A percentile compares a stretch with the other conserved stretches of the same genome.
Evolutionary conservation across 2,113 vertebrate species (phyloP).

Genomic region (Hoplias malabaricus): DNA sequence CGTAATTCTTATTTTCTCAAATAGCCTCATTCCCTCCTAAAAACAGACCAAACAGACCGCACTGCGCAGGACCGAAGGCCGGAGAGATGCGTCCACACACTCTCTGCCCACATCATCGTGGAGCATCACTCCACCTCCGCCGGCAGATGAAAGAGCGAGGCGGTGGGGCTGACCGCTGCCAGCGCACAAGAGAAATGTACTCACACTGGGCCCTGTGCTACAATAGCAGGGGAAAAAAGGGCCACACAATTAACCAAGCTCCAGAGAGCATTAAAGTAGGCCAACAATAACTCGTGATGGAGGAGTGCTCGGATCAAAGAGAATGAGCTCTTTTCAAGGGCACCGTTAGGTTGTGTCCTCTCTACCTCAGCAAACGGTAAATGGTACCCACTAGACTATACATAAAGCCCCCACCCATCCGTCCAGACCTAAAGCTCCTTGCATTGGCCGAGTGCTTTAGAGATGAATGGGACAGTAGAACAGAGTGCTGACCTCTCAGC

Average conservation of each 20-base stretch:
- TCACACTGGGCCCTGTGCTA: slow-evolving; percentile 3
- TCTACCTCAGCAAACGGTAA: slow-evolving; percentile 35
- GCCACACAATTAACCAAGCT: slow-evolving; percentile 41
- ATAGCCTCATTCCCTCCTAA: slow-evolving; percentile 7
- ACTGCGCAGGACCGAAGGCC: not conserved
- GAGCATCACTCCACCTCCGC: slow-evolving; percentile 11
- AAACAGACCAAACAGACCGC: slow-evolving; percentile 7
- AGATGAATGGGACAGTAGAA: slow-evolving; percentile 33
- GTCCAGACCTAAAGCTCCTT: slow-evolving; percentile 11
- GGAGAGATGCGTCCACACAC: not conserved
- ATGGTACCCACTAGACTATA: slow-evolving; percentile 33
- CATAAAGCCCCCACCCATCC: slow-evolving; percentile 18
- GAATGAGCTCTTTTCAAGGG: slow-evolving; percentile 40
- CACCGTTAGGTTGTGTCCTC: slow-evolving; percentile 28
- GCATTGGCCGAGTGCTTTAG: slow-evolving; percentile 16
- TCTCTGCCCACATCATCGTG: slow-evolving; percentile 19
- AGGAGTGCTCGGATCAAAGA: slow-evolving; percentile 45
- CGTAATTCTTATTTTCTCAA: no score
- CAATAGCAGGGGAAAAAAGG: slow-evolving; percentile 34
- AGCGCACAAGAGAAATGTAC: slow-evolving; percentile 12
- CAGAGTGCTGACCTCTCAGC: slow-evolving; percentile 32
- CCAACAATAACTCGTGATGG: slow-evolving; percentile 44
- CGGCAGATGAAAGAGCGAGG: slow-evolving; percentile 32
- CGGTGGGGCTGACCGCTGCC: not conserved
- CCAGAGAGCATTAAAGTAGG: slow-evolving; percentile 44